phyloP scores from a whole-genome alignment of 2,113 vertebrate genomes.

The Pycnonotus jocosus region DNA sequence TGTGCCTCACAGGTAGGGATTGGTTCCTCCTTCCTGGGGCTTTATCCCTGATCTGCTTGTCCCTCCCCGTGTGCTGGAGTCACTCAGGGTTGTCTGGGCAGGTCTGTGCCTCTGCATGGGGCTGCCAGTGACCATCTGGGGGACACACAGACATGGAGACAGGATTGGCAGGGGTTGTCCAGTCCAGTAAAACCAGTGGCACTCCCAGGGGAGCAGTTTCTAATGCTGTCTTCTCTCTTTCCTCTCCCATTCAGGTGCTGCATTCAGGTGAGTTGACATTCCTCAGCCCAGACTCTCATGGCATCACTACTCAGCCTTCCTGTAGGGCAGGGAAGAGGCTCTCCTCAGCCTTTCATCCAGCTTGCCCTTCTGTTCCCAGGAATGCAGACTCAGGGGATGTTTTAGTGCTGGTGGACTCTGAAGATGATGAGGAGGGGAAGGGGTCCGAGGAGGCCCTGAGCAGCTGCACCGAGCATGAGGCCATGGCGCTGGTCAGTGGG shows the following conservation, averaged over 20 bases:
- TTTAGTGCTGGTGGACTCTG: constrained; percentile 87
- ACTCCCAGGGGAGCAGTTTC: background rate
- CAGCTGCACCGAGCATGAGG: background rate
- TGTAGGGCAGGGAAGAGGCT: background rate
- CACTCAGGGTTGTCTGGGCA: background rate
- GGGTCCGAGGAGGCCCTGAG: background rate
- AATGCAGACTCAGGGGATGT: constrained; percentile 66
- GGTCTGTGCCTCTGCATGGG: fast-evolving
- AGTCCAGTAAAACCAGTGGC: background rate
- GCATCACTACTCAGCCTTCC: background rate
- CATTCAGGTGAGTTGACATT: constrained; percentile 61
- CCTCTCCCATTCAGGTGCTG: constrained; percentile 27
- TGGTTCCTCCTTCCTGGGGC: background rate
- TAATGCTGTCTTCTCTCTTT: background rate
- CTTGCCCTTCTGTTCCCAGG: constrained; percentile 41
- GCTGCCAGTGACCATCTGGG: background rate
- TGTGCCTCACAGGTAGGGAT: constrained; percentile 72
- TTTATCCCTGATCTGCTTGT: background rate
- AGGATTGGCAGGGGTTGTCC: background rate
- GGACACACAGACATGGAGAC: background rate
- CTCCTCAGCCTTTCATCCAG: background rate
- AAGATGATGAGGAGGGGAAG: constrained; percentile 41
- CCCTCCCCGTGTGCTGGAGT: background rate
- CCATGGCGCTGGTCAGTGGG: constrained; percentile 27
- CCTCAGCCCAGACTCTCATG: background rate